These are phyloP conservation scores for Drosophila robusta DNA, from an alignment of 2,888 invertebrate species.

Conservation along the genomic window DNA sequence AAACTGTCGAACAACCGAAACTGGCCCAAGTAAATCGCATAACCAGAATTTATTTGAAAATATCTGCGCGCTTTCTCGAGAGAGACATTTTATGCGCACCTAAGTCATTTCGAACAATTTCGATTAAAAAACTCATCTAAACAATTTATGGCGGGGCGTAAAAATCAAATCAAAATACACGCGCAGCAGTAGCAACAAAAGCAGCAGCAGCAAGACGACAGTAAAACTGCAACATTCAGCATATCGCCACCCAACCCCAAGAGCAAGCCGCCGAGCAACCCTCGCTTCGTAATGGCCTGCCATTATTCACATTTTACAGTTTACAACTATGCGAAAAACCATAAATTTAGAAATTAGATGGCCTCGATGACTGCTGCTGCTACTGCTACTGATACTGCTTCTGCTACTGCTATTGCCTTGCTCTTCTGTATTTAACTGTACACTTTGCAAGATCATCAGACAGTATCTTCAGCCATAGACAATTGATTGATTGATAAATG, in stretches of 20 bases:
- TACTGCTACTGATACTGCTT: background rate
- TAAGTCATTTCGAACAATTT: slow-evolving; percentile 81
- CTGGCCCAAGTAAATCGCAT: slow-evolving; percentile 62
- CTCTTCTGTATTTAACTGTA: background rate
- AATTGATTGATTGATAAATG: too few relatives aligned
- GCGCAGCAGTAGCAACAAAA: slow-evolving; percentile 31
- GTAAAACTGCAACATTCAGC: slow-evolving; percentile 82
- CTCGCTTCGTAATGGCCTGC: slow-evolving; percentile 35
- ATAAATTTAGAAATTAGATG: slow-evolving; percentile 81
- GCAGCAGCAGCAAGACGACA: slow-evolving; percentile 35
- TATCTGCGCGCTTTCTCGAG: slow-evolving; percentile 55
- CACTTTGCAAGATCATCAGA: slow-evolving; percentile 13
- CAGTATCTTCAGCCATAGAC: background rate
- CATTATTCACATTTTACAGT: slow-evolving; percentile 79
- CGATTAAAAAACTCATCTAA: slow-evolving; percentile 84
- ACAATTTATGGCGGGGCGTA: slow-evolving; percentile 83
- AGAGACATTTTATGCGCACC: slow-evolving; percentile 81
- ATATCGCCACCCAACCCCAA: slow-evolving; percentile 25
- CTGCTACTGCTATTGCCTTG: background rate
- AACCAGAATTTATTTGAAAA: slow-evolving; percentile 68
- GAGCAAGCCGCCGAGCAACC: slow-evolving; percentile 35
- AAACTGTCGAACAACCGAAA: slow-evolving; percentile 21
- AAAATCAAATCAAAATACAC: slow-evolving; percentile 83
- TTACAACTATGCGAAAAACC: slow-evolving; percentile 82
- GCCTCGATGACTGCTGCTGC: slow-evolving; percentile 23